phyloP scores from a whole-genome alignment of 2,797 vertebrate species.

The Chrysocyon brachyurus region DNA sequence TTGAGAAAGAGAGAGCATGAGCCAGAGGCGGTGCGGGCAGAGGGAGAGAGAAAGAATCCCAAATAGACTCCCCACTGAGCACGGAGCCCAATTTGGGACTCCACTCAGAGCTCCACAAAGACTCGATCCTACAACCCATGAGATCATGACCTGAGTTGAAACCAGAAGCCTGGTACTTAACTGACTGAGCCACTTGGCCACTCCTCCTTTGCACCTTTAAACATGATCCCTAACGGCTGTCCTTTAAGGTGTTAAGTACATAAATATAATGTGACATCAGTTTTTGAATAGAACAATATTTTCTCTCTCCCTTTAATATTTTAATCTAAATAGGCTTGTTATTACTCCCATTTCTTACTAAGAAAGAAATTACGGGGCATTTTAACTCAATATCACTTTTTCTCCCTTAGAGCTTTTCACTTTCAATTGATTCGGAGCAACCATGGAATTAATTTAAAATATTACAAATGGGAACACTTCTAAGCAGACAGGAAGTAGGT shows the following conservation, averaged over 20 bases:
- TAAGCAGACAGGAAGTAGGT: conserved; percentile 23
- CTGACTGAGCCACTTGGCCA: not conserved
- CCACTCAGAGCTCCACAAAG: not conserved
- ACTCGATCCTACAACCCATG: not conserved
- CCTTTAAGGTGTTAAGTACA: not conserved
- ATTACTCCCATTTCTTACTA: not conserved
- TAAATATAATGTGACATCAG: not conserved
- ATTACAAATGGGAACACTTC: not conserved
- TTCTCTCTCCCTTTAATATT: conserved; percentile 4
- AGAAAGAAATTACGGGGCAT: not conserved
- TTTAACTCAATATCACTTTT: not conserved
- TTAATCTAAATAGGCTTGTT: not conserved
- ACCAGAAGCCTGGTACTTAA: not conserved
- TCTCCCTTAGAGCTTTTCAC: not conserved
- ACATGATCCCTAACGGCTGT: not conserved
- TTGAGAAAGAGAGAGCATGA: not conserved
- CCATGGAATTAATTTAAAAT: conserved; percentile 30
- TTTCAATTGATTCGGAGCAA: not conserved
- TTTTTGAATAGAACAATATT: conserved; percentile 22
- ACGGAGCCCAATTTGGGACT: not conserved
- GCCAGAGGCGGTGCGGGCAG: not conserved
- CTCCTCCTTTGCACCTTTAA: not conserved
- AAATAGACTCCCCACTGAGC: not conserved
- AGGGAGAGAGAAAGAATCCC: not conserved
- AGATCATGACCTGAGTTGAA: not conserved